Conservation (phyloP, 2,113 vertebrate genomes). For the Rhipidura dahli region DNA sequence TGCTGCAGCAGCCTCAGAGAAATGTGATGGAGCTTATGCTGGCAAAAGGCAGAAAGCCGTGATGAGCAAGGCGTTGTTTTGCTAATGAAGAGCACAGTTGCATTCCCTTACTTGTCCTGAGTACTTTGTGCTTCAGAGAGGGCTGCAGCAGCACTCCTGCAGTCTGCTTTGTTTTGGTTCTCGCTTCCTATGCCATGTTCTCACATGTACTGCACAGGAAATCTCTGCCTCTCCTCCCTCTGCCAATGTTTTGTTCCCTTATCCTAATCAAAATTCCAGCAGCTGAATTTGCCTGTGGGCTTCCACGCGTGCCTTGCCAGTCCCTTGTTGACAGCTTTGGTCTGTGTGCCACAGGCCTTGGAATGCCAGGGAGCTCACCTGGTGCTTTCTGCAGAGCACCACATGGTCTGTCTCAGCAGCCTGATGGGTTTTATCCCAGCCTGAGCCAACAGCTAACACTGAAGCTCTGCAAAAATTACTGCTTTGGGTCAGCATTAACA, state of each 20-base stretch:
- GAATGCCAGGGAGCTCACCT: background rate
- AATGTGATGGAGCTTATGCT: background rate
- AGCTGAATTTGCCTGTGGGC: background rate
- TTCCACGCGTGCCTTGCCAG: background rate
- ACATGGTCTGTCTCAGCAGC: background rate
- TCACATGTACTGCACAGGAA: background rate
- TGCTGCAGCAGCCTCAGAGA: background rate
- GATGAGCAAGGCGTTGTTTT: background rate
- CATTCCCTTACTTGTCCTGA: background rate
- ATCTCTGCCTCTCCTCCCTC: background rate
- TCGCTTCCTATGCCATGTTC: background rate
- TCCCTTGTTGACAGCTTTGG: background rate
- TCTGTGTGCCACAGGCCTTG: background rate
- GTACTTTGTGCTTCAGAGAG: background rate
- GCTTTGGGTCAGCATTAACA: background rate
- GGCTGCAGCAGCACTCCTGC: background rate
- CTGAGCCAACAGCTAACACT: background rate
- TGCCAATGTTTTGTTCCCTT: constrained; percentile 1
- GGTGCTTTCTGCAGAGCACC: background rate
- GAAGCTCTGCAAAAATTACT: fast-evolving
- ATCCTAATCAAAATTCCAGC: background rate
- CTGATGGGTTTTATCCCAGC: background rate
- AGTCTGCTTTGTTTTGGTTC: background rate
- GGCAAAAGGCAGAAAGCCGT: background rate
- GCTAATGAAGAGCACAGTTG: background rate